Percentiles rank a stretch among this genome's conserved stretches.
Conservation (phyloP, 2,797 vertebrate species). For the Chiloscyllium punctatum region DNA sequence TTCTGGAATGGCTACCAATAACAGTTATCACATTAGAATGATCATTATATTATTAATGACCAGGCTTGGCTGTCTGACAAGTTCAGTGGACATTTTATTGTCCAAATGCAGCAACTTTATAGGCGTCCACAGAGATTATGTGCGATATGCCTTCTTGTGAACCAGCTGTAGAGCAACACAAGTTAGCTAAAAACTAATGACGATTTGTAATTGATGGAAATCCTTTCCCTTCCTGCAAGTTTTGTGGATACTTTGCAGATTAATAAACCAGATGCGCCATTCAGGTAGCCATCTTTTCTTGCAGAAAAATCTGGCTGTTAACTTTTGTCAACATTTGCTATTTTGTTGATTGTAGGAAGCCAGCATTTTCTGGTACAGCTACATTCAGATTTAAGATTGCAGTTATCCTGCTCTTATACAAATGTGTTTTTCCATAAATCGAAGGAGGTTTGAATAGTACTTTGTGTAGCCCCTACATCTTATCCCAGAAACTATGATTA, state of each 20-base stretch:
- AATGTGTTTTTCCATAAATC: neutral
- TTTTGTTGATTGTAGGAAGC: neutral
- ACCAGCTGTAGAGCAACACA: too few relatives aligned
- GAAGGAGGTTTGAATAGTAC: neutral
- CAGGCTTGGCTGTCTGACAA: neutral
- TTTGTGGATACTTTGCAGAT: neutral
- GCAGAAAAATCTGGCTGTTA: neutral
- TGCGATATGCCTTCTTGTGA: neutral
- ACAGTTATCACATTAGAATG: neutral
- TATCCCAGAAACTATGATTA: neutral
- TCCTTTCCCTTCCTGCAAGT: neutral
- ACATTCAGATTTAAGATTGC: neutral
- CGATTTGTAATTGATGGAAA: neutral
- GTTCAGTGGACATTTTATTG: neutral
- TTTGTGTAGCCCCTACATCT: neutral
- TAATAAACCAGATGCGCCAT: too few relatives aligned
- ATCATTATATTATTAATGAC: neutral
- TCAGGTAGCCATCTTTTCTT: too few relatives aligned
- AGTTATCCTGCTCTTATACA: neutral
- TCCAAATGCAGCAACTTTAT: neutral
- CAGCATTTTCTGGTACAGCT: neutral
- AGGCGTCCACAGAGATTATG: neutral
- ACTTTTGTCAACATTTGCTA: neutral
- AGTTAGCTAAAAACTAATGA: neutral
- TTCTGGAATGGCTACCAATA: neutral